Conservation (phyloP, 2,113 vertebrate genomes). For the Junco hyemalis region DNA sequence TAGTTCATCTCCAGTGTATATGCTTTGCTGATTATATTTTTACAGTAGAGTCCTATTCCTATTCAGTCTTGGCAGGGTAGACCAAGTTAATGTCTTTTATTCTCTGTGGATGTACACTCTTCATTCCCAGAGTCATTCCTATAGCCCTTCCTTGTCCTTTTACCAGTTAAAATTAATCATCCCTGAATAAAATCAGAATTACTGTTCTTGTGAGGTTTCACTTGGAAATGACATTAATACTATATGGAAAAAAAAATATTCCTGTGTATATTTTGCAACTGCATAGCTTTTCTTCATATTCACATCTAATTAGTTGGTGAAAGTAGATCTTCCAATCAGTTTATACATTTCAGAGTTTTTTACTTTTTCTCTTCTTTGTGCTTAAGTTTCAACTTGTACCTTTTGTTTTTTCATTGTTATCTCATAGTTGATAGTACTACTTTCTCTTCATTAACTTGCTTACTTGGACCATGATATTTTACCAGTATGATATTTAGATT, state of each 20-base stretch:
- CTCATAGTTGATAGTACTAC: not conserved
- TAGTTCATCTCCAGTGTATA: slow-evolving; percentile 30
- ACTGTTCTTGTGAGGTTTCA: not conserved
- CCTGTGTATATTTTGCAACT: not conserved
- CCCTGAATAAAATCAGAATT: not conserved
- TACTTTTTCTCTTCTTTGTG: not conserved
- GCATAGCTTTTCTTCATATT: not conserved
- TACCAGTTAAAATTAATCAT: not conserved
- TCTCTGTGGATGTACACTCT: not conserved
- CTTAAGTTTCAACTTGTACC: not conserved
- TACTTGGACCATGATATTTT: not conserved
- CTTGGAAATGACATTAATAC: not conserved
- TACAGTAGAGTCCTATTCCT: not conserved
- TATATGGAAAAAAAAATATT: not conserved
- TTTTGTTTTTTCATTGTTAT: not conserved
- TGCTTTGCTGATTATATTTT: slow-evolving; percentile 1
- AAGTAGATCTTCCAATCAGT: not conserved
- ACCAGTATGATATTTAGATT: not conserved
- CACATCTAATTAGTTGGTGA: not conserved
- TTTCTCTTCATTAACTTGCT: not conserved
- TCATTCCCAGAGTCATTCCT: not conserved
- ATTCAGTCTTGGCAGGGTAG: not conserved
- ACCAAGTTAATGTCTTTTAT: not conserved
- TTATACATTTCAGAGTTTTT: not conserved
- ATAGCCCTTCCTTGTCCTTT: not conserved